Evolutionary conservation across 2,797 vertebrate genomes (phyloP).

Genomic region (Coregonus ussuriensis): DNA sequence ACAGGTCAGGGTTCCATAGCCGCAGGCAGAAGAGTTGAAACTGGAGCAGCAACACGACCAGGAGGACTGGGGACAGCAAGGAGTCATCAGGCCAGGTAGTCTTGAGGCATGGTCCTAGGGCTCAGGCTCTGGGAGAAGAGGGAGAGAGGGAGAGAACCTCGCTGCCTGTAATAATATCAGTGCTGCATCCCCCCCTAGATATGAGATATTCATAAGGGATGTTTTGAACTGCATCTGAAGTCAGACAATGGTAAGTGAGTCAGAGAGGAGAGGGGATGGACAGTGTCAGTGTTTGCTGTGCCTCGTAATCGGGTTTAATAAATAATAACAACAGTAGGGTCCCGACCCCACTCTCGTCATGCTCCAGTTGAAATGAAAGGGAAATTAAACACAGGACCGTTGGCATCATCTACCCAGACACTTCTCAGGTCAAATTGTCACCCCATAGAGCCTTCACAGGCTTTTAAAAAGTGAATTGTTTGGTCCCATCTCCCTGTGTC

Average conservation of each 20-base stretch:
- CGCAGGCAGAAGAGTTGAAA: no score
- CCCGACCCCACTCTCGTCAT: constrained; percentile 18
- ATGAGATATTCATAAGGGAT: constrained; percentile 61
- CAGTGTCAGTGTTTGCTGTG: constrained; percentile 21
- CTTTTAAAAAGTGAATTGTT: constrained; percentile 44
- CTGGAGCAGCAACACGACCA: no score
- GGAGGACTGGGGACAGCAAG: no score
- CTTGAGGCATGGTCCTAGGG: no score
- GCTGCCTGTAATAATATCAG: constrained; percentile 51
- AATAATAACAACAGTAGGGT: constrained; percentile 33
- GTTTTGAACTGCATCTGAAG: constrained; percentile 48
- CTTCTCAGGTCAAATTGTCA: constrained; percentile 19
- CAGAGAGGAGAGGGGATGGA: constrained; percentile 19
- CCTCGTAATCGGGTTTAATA: constrained; percentile 33
- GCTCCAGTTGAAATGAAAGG: constrained; percentile 24
- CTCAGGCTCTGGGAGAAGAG: no score
- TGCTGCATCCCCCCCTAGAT: constrained; percentile 33
- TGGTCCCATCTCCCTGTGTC: constrained; percentile 27
- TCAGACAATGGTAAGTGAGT: constrained; percentile 30
- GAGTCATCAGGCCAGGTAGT: no score
- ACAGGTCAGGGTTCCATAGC: no score
- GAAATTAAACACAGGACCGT: background rate
- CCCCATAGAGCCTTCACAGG: constrained; percentile 25
- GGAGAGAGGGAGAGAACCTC: constrained; percentile 26
- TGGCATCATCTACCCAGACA: constrained; percentile 11